Conservation (phyloP, 2,888 invertebrate species). For the Nasonovia ribisnigri region DNA sequence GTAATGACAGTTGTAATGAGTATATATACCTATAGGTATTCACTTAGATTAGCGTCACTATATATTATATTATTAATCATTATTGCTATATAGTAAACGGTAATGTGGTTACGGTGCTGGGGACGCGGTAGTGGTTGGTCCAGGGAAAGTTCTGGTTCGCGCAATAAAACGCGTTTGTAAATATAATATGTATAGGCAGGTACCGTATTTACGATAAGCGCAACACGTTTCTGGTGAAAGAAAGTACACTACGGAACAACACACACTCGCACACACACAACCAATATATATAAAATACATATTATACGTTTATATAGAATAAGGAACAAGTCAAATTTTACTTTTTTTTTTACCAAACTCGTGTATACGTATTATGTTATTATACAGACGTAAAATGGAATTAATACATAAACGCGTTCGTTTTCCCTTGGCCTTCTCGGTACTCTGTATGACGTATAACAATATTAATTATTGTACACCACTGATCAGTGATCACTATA, state of each 20-base stretch:
- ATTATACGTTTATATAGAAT: not conserved
- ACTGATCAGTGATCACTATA: not conserved
- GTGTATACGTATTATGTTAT: not conserved
- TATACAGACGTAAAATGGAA: not conserved
- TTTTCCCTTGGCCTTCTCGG: slow-evolving; percentile 29
- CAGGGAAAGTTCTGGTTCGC: slow-evolving; percentile 41
- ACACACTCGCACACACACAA: not conserved
- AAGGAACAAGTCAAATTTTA: slow-evolving; percentile 2
- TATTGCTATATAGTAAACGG: not conserved
- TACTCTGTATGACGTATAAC: not conserved
- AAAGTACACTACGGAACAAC: slow-evolving; percentile 3
- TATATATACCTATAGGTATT: no score
- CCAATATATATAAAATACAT: not conserved
- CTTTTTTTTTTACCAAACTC: not conserved
- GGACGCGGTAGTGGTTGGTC: slow-evolving; percentile 36
- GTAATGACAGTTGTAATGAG: not conserved
- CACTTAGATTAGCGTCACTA: not conserved
- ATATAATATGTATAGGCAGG: not conserved
- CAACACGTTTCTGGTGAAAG: slow-evolving; percentile 29
- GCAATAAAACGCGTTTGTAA: slow-evolving; percentile 49
- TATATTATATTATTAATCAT: slow-evolving; percentile 4
- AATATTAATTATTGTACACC: not conserved
- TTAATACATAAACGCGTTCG: not conserved
- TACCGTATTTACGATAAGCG: not conserved
- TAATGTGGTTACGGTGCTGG: not conserved